phyloP scores from a whole-genome alignment of 92 coral and sea anemone genomes.

The Porites divaricata region DNA sequence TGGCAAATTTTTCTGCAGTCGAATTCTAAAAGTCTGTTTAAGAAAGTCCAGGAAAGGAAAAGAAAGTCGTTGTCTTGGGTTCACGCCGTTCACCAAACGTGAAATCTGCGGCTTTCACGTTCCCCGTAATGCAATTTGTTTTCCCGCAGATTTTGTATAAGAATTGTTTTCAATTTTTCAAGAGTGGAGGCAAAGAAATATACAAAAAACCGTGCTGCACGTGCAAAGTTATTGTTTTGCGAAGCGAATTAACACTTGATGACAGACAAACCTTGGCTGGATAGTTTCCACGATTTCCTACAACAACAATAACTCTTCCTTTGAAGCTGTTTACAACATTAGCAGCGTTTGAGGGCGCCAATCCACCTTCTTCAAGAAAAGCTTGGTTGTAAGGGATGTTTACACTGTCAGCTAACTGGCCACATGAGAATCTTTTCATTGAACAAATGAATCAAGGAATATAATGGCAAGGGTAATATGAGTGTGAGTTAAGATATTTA shows the following conservation, averaged over 20 bases:
- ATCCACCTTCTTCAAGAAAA: slow-evolving; percentile 91
- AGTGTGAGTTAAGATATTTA: too few species aligned
- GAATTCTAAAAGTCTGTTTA: too few species aligned
- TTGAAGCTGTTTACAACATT: slow-evolving; percentile 71
- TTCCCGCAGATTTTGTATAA: too few species aligned
- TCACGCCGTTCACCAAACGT: too few species aligned
- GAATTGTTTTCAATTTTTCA: too few species aligned
- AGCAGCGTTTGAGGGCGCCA: slow-evolving; percentile 79
- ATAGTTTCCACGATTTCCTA: slow-evolving; percentile 85
- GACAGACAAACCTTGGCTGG: slow-evolving; percentile 77
- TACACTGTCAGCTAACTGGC: slow-evolving; percentile 87
- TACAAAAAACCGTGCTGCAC: too few species aligned
- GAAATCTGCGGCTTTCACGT: too few species aligned
- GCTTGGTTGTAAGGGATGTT: slow-evolving; percentile 97
- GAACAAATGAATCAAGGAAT: slow-evolving; percentile 29
- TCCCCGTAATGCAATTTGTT: too few species aligned
- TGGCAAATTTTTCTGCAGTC: too few species aligned
- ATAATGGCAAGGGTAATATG: background rate
- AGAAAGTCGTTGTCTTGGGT: too few species aligned
- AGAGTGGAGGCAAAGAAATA: too few species aligned
- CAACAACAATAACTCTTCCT: slow-evolving; percentile 86
- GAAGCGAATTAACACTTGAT: background rate
- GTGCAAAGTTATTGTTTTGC: background rate
- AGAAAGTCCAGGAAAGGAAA: too few species aligned
- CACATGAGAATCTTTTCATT: slow-evolving; percentile 74